Conservation (phyloP, 2,797 vertebrate genomes). For the Phylloscopus collybita region DNA sequence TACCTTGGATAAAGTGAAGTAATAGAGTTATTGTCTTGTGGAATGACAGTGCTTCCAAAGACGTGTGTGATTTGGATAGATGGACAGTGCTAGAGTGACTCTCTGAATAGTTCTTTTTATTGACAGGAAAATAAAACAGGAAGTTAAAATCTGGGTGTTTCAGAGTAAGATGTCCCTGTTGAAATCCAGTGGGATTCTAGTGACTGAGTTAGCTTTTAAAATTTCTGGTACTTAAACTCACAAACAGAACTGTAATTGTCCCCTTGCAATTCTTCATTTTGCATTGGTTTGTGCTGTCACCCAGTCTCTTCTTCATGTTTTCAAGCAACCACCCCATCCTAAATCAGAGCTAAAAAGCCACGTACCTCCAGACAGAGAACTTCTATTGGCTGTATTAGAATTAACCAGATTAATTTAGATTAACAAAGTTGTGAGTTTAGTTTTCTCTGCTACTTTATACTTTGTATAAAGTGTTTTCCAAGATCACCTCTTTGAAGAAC, state of each 20-base stretch:
- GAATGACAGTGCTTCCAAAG: neutral
- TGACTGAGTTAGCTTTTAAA: neutral
- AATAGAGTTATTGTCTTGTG: neutral
- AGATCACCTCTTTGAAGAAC: neutral
- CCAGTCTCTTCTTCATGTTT: neutral
- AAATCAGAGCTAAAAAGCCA: neutral
- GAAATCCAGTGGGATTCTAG: neutral
- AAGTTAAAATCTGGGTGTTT: neutral
- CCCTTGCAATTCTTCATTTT: neutral
- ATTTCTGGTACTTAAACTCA: neutral
- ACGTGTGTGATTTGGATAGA: neutral
- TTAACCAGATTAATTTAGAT: neutral
- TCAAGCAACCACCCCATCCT: neutral
- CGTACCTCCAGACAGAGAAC: neutral
- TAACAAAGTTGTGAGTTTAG: neutral
- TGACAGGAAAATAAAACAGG: neutral
- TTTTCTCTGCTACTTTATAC: neutral
- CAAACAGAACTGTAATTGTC: neutral
- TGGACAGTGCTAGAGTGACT: neutral
- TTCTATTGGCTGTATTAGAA: neutral
- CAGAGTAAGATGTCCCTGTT: neutral
- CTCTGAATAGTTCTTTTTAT: neutral
- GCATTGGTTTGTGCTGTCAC: neutral
- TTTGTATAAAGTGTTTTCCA: neutral
- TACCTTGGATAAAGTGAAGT: neutral